Conservation (phyloP, 1,140 invertebrate genomes). For the Drosophila tropicalis region DNA sequence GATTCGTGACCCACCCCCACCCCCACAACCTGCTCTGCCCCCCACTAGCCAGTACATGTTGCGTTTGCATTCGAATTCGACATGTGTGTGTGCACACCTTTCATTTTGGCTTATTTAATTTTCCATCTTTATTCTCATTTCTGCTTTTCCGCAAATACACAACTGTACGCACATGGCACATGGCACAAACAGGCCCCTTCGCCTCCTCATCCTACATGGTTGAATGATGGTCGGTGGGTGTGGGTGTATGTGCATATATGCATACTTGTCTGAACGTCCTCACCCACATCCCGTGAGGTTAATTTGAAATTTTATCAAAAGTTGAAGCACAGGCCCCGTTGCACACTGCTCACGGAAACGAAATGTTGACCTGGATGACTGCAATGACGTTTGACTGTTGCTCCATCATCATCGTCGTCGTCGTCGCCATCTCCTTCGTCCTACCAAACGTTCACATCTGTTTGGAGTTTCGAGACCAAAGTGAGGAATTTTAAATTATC, state of each 20-base stretch:
- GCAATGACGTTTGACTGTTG: conserved; percentile 17
- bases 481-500: conserved; percentile 32
- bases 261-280: conserved; percentile 9
- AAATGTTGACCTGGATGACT: conserved; percentile 23
- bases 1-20: background rate
- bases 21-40: too few relatives aligned
- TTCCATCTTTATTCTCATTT: conserved; percentile 28
- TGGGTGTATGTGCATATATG: conserved; percentile 5
- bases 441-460: background rate
- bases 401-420: background rate
- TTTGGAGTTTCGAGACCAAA: background rate
- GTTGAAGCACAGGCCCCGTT: conserved; percentile 21
- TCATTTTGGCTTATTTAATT: conserved; percentile 30
- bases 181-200: background rate
- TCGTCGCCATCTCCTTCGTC: background rate
- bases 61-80: conserved; percentile 17
- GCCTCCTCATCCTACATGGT: too few relatives aligned
- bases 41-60: background rate
- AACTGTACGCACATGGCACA: conserved; percentile 17
- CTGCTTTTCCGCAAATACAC: conserved; percentile 17
- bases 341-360: conserved; percentile 11
- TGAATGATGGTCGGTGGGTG: too few relatives aligned
- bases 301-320: conserved; percentile 36
- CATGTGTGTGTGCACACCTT: conserved; percentile 25
- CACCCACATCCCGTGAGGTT: conserved; percentile 33